phyloP scores from a whole-genome alignment of 1,140 invertebrate genomes.

The Callitettix versicolor region DNA sequence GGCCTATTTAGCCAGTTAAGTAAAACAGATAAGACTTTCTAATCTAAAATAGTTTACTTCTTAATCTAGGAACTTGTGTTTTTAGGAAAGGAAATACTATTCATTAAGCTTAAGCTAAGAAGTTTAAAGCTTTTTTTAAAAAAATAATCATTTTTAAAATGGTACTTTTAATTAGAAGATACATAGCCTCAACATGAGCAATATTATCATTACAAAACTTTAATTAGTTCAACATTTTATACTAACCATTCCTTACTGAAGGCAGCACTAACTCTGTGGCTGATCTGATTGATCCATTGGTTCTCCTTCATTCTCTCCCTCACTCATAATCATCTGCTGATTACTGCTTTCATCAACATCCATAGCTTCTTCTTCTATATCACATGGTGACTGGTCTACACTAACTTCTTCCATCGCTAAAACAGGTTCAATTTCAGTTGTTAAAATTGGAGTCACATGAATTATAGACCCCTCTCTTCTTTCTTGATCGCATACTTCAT shows the following conservation, averaged over 20 bases:
- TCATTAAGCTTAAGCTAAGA: no score
- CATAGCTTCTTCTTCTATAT: slow-evolving; percentile 14
- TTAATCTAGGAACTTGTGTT: no score
- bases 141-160: no score
- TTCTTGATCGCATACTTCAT: slow-evolving; percentile 7
- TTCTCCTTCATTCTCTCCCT: slow-evolving; percentile 14
- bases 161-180: no score
- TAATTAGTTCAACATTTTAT: not conserved
- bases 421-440: not conserved
- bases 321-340: slow-evolving; percentile 9
- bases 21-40: no score
- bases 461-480: slow-evolving; percentile 19
- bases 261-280: not conserved
- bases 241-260: not conserved
- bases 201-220: no score
- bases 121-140: no score
- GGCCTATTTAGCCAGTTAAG: no score
- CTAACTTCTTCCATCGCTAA: slow-evolving; percentile 8
- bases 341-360: slow-evolving; percentile 16
- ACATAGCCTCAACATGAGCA: no score
- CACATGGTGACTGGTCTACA: slow-evolving; percentile 7
- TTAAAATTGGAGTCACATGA: slow-evolving; percentile 14
- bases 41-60: no score
- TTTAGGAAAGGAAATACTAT: no score
- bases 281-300: slow-evolving; percentile 16